Evolutionary conservation across 2,113 vertebrate species (phyloP).

Genomic region (Oceanites oceanicus): DNA sequence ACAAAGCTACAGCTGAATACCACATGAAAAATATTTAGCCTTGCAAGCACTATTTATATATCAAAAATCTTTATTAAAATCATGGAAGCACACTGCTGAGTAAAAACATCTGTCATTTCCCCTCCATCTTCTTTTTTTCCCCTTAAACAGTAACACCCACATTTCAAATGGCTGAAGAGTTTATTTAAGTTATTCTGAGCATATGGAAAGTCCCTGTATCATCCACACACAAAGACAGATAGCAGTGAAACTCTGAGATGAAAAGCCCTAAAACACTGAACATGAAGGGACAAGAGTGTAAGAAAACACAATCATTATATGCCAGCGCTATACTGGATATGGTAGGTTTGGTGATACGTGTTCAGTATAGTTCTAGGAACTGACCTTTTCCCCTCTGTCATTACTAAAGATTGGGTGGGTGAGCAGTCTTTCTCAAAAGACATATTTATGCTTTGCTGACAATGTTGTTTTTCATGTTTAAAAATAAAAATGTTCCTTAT

Average conservation of each 20-base stretch:
- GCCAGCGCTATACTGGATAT: background rate
- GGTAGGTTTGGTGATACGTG: background rate
- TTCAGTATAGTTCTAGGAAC: background rate
- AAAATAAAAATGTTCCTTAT: conserved; percentile 27
- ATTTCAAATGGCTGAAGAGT: conserved; percentile 52
- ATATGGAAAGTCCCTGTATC: conserved; percentile 55
- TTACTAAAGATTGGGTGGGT: background rate
- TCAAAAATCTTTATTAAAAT: conserved; percentile 62
- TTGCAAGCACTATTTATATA: conserved; percentile 53
- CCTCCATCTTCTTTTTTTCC: background rate
- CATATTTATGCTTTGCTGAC: conserved; percentile 1
- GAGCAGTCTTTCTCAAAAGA: background rate
- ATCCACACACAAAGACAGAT: conserved; percentile 10
- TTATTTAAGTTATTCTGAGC: conserved; percentile 62
- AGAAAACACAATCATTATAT: background rate
- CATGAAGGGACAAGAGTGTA: background rate
- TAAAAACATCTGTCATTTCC: conserved; percentile 65
- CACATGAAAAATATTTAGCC: conserved; percentile 49
- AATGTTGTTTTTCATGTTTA: background rate
- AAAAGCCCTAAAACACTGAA: conserved; percentile 6
- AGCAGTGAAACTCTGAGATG: background rate
- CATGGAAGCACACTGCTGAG: conserved; percentile 21
- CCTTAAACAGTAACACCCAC: conserved; percentile 50
- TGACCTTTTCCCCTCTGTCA: background rate
- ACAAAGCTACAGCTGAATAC: conserved; percentile 41